Evolutionary conservation across 2,888 invertebrate genomes (phyloP).

Genomic region (Ametastegia equiseti): DNA sequence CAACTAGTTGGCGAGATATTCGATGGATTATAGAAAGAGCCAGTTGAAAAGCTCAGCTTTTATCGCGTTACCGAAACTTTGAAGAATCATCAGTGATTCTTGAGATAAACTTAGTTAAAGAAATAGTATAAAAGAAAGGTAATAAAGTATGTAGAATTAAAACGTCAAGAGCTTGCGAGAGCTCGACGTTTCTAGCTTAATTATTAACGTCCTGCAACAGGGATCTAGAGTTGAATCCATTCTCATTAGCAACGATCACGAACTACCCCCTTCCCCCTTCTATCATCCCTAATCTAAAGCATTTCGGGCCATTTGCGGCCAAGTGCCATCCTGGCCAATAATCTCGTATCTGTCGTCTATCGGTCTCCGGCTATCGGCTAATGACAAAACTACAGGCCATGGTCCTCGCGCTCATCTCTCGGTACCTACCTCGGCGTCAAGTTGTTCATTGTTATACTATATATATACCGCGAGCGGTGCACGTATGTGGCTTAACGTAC

Average conservation of each 20-base stretch:
- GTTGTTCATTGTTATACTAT: constrained; percentile 34
- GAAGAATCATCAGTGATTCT: neutral
- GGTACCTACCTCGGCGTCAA: constrained; percentile 40
- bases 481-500: constrained; percentile 44
- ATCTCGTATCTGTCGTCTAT: constrained; percentile 70
- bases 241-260: constrained; percentile 43
- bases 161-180: constrained; percentile 4
- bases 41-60: neutral
- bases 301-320: constrained; percentile 71
- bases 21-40: too few species aligned
- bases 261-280: neutral
- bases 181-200: constrained; percentile 16
- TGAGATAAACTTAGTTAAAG: neutral
- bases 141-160: constrained; percentile 16
- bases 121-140: constrained; percentile 12
- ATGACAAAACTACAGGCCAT: constrained; percentile 76
- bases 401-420: constrained; percentile 49
- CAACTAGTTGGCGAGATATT: neutral
- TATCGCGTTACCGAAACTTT: neutral
- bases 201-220: constrained; percentile 39
- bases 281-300: constrained; percentile 45
- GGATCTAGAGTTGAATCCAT: constrained; percentile 38
- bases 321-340: constrained; percentile 75
- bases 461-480: neutral
- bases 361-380: constrained; percentile 73